Conservation (phyloP, 92 coral and sea anemone species). For the Muricea muricata region DNA sequence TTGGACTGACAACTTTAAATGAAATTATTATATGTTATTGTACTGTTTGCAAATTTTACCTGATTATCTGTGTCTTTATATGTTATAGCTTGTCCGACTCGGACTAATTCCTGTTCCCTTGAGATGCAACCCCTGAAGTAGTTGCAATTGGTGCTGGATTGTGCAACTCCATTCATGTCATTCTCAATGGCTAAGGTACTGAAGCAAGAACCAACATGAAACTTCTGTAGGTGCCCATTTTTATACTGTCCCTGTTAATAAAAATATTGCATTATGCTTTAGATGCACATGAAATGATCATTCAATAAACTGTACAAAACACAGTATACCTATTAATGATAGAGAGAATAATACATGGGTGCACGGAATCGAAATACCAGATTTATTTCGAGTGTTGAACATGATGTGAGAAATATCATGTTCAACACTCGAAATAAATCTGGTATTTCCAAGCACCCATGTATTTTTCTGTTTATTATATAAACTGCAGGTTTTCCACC, state of each 20-base stretch:
- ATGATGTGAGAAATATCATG: too few relatives aligned
- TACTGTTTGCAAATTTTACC: background rate
- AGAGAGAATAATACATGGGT: background rate
- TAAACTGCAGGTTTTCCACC: too few relatives aligned
- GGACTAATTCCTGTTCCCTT: background rate
- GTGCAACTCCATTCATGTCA: background rate
- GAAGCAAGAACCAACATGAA: conserved; percentile 3
- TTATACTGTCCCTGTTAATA: background rate
- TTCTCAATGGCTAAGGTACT: background rate
- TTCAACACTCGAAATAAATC: too few relatives aligned
- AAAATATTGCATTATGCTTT: background rate
- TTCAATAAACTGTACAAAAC: background rate
- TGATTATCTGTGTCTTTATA: background rate
- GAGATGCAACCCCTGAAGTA: conserved; percentile 13
- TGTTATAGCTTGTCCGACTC: background rate
- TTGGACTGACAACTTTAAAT: background rate
- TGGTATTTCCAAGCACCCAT: too few relatives aligned
- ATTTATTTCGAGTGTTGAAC: too few relatives aligned
- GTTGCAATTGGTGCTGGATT: background rate
- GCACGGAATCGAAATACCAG: background rate
- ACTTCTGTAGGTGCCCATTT: conserved; percentile 4
- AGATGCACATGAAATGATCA: background rate
- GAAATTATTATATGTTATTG: background rate
- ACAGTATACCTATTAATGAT: too few relatives aligned
- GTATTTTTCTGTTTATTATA: too few relatives aligned